Evolutionary conservation across 2,888 invertebrate species (phyloP).

Genomic region (Rhogogaster chlorosoma): DNA sequence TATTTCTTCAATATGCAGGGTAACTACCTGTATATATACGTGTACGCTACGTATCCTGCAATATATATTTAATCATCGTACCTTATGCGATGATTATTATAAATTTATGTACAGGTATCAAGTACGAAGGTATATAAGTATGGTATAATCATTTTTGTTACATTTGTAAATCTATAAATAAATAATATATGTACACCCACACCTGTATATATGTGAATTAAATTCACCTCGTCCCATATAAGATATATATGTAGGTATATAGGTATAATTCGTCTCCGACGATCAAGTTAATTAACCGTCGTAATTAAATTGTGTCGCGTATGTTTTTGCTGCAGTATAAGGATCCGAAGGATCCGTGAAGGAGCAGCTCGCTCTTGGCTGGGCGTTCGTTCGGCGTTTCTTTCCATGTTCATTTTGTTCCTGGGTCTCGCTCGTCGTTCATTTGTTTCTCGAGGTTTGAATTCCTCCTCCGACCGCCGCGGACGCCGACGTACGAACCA

Average conservation of each 20-base stretch:
- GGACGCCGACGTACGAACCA: conserved; percentile 60
- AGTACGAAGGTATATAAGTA: background rate
- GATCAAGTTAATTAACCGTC: conserved; percentile 49
- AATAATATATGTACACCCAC: conserved; percentile 25
- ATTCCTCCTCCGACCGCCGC: conserved; percentile 68
- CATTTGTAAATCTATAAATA: conserved; percentile 16
- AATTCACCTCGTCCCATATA: background rate
- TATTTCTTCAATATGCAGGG: background rate
- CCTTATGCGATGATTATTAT: background rate
- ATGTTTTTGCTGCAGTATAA: conserved; percentile 32
- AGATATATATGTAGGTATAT: background rate
- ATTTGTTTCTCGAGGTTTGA: conserved; percentile 69
- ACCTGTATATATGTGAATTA: background rate
- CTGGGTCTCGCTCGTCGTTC: conserved; percentile 59
- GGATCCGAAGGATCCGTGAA: background rate
- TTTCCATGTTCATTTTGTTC: conserved; percentile 65
- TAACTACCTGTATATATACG: background rate
- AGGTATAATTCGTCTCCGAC: conserved; percentile 32
- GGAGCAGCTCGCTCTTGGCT: background rate
- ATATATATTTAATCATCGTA: background rate
- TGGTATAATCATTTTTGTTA: background rate
- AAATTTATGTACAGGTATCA: background rate
- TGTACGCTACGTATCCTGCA: background rate
- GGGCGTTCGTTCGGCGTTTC: conserved; percentile 50
- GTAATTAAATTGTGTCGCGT: conserved; percentile 48